Evolutionary conservation across 2,888 invertebrate genomes (phyloP).

Genomic region (Unio delphinus): DNA sequence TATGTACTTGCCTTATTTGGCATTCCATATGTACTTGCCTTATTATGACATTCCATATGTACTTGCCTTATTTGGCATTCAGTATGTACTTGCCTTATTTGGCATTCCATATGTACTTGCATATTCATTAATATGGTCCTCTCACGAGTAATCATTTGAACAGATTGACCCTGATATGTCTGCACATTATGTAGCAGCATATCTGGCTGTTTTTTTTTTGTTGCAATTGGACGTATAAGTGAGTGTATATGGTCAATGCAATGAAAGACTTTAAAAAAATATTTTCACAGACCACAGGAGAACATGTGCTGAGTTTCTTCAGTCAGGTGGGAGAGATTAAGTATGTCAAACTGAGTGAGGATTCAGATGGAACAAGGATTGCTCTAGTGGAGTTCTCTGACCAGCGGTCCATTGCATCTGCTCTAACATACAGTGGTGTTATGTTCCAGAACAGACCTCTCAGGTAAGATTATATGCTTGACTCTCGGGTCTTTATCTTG

Average conservation of each 20-base stretch:
- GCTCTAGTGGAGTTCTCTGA: constrained; percentile 95
- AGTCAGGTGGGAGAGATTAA: constrained; percentile 92
- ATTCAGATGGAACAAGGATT: constrained; percentile 77
- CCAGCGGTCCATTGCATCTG: constrained; percentile 89
- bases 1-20: too few relatives aligned
- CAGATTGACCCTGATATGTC: too few relatives aligned
- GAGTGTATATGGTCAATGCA: background rate
- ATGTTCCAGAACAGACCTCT: constrained; percentile 82
- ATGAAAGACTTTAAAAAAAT: background rate
- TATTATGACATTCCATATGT: too few relatives aligned
- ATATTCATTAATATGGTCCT: too few relatives aligned
- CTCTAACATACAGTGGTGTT: constrained; percentile 84
- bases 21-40: too few relatives aligned
- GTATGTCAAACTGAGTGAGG: constrained; percentile 90
- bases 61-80: too few relatives aligned
- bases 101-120: too few relatives aligned
- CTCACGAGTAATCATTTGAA: too few relatives aligned
- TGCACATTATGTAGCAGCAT: too few relatives aligned
- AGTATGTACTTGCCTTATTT: too few relatives aligned
- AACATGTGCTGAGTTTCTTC: constrained; percentile 92
- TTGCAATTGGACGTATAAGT: too few relatives aligned
- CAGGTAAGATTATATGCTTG: constrained; percentile 62
- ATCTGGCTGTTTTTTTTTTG: too few relatives aligned
- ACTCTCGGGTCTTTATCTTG: background rate
- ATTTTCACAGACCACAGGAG: constrained; percentile 74